Evolutionary conservation across 2,888 invertebrate species (phyloP), one percentile per base, ranked within the genome.

Genomic region (Orthosia gracilis): DNA sequence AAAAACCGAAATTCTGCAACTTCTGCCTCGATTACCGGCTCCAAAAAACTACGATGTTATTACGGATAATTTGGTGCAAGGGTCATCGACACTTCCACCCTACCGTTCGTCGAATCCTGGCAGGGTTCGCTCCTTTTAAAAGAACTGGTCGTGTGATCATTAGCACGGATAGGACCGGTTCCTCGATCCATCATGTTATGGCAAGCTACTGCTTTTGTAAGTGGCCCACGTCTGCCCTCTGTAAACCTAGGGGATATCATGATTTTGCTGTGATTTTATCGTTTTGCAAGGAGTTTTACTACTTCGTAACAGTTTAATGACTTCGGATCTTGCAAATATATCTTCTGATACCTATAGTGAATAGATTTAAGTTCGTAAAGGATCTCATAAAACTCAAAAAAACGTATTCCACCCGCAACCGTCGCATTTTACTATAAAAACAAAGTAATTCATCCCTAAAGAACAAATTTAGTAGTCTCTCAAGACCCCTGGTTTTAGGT

Each of bases 111-210:
- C 63, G 76, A 45, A 64, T 61, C 70, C 76, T 57, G 17, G 55
- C 70, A 76, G 80, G 76, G 76, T 71, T 65, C 81, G 76, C 80
- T 80, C 76, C 81, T 68, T 64, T 70, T 76, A 70, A 80, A 76
- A 80, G 80, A 80, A 80, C 80, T 80, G 81, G 80, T 80, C 76
- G 59, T 61, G 52, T 80, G 64, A 76, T 80, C 70, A 80, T 80
- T 80, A 71, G 80, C 81, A 76, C 67, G 70, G 76, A 78, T 49
- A 50, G 57, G 67, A 80, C 80, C 80, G 80, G 80, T 80, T 80
- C 70, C 65, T 68, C 57, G 70, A 80, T 80, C 80, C 76, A 80
- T 80, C 80, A 80, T 68, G 70, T 80, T 76, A 80, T 67, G 80
- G 79, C 80, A 67, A 67, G 81, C 79, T 80, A 68, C 80, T 76